Percentiles rank a stretch among this genome's conserved stretches.
Evolutionary conservation across 2,113 vertebrate species (phyloP).

Genomic region (Carlito syrichta): DNA sequence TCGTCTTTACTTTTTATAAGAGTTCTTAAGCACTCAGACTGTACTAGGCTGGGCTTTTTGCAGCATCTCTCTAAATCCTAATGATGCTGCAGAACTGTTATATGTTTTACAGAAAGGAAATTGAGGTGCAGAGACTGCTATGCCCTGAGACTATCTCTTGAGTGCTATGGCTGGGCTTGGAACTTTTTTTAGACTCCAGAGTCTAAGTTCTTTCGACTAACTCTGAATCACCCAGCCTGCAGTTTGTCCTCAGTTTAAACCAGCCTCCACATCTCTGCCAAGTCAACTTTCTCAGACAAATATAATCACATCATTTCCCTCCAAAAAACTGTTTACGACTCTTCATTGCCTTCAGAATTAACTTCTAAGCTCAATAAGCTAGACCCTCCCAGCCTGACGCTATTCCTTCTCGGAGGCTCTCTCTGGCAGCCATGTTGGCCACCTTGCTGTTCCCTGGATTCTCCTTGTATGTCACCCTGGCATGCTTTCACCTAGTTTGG

Average conservation of each 20-base stretch:
- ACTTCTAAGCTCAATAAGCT: neutral
- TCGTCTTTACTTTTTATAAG: too few species aligned
- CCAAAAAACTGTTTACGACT: neutral
- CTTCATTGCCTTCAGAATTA: neutral
- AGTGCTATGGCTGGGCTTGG: neutral
- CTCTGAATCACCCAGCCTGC: neutral
- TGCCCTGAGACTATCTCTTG: neutral
- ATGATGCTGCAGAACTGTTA: neutral
- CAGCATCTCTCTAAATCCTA: neutral
- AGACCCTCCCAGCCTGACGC: neutral
- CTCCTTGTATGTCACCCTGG: accelerated
- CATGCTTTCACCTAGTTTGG: neutral
- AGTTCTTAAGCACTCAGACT: neutral
- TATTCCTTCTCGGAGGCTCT: neutral
- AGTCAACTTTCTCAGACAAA: neutral
- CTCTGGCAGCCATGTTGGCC: accelerated
- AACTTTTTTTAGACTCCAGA: neutral
- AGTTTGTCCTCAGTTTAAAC: neutral
- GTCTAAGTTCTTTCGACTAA: neutral
- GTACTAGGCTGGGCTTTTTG: neutral
- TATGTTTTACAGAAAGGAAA: neutral
- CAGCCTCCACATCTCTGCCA: neutral
- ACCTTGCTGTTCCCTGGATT: too few species aligned
- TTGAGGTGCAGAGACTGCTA: neutral
- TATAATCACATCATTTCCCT: neutral